Conservation (phyloP, 2,113 vertebrate species). For the Thomomys bottae region DNA sequence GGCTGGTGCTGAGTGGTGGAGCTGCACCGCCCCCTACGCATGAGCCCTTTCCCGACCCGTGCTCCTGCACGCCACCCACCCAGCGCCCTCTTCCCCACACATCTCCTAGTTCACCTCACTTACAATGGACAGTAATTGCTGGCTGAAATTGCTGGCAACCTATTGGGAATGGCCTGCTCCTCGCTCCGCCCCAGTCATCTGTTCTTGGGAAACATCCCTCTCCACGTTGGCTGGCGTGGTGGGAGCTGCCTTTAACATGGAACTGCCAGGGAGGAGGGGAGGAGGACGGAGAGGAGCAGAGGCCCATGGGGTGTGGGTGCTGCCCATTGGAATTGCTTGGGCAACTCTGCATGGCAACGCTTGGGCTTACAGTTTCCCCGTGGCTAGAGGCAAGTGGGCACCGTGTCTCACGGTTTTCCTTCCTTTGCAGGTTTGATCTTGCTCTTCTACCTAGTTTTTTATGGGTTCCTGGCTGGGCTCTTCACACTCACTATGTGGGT, state of each 20-base stretch:
- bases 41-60: background rate
- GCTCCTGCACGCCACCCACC: conserved; percentile 26
- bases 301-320: background rate
- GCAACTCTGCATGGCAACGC: conserved; percentile 65
- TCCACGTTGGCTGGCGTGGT: background rate
- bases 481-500: conserved; percentile 98
- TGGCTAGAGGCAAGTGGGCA: background rate
- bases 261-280: background rate
- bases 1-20: background rate
- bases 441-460: conserved; percentile 97
- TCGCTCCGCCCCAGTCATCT: background rate
- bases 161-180: background rate
- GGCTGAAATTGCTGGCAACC: background rate
- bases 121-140: background rate
- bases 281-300: background rate
- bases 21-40: background rate
- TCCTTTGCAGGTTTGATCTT: conserved; percentile 92
- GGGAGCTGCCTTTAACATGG: conserved; percentile 16
- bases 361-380: conserved; percentile 18
- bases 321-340: conserved; percentile 48
- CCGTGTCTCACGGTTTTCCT: conserved; percentile 2
- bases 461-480: conserved; percentile 96
- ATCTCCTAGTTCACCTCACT: background rate
- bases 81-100: conserved; percentile 6
- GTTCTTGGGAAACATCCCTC: conserved; percentile 31